Percentiles rank a stretch among this genome's conserved stretches.
Conservation (phyloP, 2,888 invertebrate genomes). For the Phortica magna region DNA sequence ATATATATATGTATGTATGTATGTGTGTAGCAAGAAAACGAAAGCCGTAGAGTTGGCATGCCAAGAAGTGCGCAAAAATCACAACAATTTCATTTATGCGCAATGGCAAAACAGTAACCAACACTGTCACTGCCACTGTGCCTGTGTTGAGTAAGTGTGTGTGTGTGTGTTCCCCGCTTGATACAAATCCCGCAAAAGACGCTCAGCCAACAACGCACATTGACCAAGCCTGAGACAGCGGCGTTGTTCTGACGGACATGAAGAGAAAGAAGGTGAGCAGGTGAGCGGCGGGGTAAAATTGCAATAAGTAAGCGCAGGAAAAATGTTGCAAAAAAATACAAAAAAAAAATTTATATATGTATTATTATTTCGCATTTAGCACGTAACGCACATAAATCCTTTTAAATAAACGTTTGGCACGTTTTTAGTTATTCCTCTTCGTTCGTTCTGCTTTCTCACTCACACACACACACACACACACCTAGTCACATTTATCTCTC, state of each 20-base stretch:
- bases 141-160: background rate
- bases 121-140: too few relatives aligned
- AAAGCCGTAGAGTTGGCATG: background rate
- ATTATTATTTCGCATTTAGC: constrained; percentile 70
- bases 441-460: background rate
- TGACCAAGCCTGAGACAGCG: background rate
- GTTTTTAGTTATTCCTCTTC: constrained; percentile 68
- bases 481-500: background rate
- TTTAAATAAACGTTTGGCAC: constrained; percentile 74
- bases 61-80: constrained; percentile 8
- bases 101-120: background rate
- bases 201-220: background rate
- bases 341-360: constrained; percentile 21
- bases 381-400: constrained; percentile 74
- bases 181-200: background rate
- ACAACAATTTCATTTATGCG: constrained; percentile 27
- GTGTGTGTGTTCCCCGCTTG: background rate
- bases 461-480: too few relatives aligned
- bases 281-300: background rate
- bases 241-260: too few relatives aligned
- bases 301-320: background rate
- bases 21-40: background rate
- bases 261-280: background rate
- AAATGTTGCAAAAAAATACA: background rate
- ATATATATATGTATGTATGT: too few relatives aligned